Evolutionary conservation across 1,140 invertebrate species (phyloP), one percentile per base, ranked within the genome.

Genomic region (Zaprionus ghesquierei): DNA sequence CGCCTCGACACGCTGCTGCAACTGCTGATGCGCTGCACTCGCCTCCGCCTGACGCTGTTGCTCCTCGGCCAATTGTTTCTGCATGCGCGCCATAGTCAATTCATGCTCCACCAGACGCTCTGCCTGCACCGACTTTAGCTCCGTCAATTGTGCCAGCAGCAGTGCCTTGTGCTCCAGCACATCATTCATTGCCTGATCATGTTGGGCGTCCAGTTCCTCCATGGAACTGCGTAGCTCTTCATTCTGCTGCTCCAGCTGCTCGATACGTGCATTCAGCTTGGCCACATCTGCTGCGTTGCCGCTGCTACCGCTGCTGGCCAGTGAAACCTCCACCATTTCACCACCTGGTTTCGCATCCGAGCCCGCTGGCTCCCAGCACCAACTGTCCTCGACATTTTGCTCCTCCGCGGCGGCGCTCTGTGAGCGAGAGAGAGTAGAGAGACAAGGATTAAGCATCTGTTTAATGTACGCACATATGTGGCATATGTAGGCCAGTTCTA

Each of bases 121-220:
- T 6, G 79, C 75, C 54, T 91, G 81, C 8, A 68, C 6, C 27
- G 80, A 56, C 53, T 79, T 84, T 5, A 87, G 69, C 25, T 53
- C 69, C 3, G 25, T 60, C 25, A 91, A 69, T 54, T 95, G 95
- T n/a, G 93, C 93, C 54, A 94, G 93, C n/a, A 95, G 78, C 62
- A 95, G 94, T 15, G 93, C 93, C 89, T 95, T 95, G n/a, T 95
- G 78, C 0, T 92, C 82, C 15, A 95, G 80, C 13, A 95, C 76
- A 81, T 94, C 93, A 55, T 95, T 94, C 91, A 96, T 94, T 0
- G 95, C 95, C 70, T 93, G 90, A 70, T 95, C 93, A 82, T 97
- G 95, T 87, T 96, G 95, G 44, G 87, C 93, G 82, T 97, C 96
- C 72, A 97, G 91, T 85, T 96, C 95, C 68, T 96, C 95, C 27